Conservation (phyloP, 2,113 vertebrate genomes). For the Colaptes auratus region DNA sequence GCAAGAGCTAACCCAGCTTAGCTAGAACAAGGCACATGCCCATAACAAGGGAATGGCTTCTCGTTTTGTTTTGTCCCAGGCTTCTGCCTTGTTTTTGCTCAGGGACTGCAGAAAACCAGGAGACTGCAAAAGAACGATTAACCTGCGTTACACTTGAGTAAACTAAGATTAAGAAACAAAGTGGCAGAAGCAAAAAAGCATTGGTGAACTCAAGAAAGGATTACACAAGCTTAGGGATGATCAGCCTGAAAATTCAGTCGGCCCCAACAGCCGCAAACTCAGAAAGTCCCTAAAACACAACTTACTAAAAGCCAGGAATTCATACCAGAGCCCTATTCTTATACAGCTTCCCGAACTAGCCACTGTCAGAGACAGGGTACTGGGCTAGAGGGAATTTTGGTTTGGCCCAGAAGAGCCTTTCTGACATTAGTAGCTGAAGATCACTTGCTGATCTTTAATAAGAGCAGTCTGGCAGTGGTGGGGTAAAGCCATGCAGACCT, state of each 20-base stretch:
- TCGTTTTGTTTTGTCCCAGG: neutral
- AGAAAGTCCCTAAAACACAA: conserved; percentile 53
- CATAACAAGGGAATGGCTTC: neutral
- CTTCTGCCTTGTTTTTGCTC: neutral
- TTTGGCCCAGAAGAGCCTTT: conserved; percentile 29
- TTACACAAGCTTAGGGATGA: neutral
- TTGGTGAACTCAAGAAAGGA: neutral
- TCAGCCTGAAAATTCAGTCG: neutral
- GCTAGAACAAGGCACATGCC: neutral
- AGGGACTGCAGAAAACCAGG: neutral
- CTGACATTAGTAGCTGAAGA: neutral
- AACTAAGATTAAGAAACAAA: conserved; percentile 42
- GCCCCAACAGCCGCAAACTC: neutral
- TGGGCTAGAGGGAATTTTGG: conserved; percentile 61
- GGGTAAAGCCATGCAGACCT: neutral
- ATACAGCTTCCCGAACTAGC: neutral
- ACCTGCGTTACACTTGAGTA: conserved; percentile 52
- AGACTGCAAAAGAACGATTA: neutral
- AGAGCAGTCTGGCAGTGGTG: neutral
- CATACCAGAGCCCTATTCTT: conserved; percentile 40
- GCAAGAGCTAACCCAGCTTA: neutral
- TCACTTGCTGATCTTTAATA: neutral
- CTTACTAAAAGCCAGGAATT: conserved; percentile 3
- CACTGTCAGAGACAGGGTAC: conserved; percentile 33
- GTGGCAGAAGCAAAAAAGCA: neutral